Evolutionary conservation across 2,888 invertebrate species (phyloP).

Genomic region (Tiliacea aurago): DNA sequence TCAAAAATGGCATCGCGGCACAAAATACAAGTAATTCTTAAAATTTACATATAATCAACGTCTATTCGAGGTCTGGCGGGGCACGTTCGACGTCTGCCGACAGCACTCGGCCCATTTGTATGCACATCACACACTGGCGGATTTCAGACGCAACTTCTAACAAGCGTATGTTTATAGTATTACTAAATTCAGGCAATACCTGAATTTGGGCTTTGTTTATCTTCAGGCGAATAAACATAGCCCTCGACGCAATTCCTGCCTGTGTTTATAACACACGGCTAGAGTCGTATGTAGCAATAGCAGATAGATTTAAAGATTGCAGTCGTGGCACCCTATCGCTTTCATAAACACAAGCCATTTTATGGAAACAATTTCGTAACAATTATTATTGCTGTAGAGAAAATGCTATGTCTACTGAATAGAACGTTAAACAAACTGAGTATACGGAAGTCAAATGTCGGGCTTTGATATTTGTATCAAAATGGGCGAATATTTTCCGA

Average conservation of each 20-base stretch:
- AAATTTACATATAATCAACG: conserved; percentile 74
- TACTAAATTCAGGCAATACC: conserved; percentile 20
- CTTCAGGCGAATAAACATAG: conserved; percentile 33
- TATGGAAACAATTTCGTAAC: conserved; percentile 46
- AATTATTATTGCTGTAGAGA: conserved; percentile 38
- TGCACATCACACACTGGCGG: conserved; percentile 62
- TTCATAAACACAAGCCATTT: conserved; percentile 45
- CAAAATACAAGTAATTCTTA: conserved; percentile 67
- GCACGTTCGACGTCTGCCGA: conserved; percentile 65
- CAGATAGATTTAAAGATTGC: conserved; percentile 48
- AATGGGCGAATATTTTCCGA: conserved; percentile 50
- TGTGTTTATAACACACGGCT: conserved; percentile 21
- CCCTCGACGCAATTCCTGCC: conserved; percentile 4
- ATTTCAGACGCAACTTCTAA: conserved; percentile 61
- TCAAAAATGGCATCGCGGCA: conserved; percentile 56
- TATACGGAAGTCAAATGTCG: conserved; percentile 46
- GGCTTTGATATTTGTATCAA: conserved; percentile 56
- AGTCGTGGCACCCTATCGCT: conserved; percentile 34
- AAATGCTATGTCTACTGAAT: conserved; percentile 40
- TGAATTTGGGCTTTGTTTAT: no score
- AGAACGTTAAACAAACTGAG: conserved; percentile 44
- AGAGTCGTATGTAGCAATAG: conserved; percentile 41
- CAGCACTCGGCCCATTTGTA: conserved; percentile 65
- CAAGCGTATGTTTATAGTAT: conserved; percentile 58
- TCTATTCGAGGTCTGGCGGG: conserved; percentile 65